A percentile compares a stretch with the other conserved stretches of the same genome.
Evolutionary conservation across 2,888 invertebrate species (phyloP).

Genomic region (Nebria salina): DNA sequence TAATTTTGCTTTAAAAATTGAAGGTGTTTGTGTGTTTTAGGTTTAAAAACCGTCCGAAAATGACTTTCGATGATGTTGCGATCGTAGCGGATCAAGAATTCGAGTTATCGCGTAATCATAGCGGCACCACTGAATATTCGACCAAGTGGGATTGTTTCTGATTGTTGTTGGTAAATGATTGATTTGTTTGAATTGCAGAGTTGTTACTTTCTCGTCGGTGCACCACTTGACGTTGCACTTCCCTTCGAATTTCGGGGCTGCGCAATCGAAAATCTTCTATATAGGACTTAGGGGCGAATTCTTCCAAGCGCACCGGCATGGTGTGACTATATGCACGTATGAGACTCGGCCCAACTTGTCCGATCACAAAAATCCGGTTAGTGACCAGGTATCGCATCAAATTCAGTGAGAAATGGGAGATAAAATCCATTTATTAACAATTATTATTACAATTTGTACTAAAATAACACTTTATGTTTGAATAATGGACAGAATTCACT

Average conservation of each 20-base stretch:
- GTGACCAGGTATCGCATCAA: conserved; percentile 69
- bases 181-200: conserved; percentile 68
- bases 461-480: conserved; percentile 56
- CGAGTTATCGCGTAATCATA: conserved; percentile 81
- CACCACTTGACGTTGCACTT: conserved; percentile 91
- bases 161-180: conserved; percentile 15
- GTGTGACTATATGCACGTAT: conserved; percentile 91
- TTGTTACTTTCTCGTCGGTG: conserved; percentile 91
- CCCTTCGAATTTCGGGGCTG: conserved; percentile 86
- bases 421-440: conserved; percentile 53
- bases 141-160: conserved; percentile 74
- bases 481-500: conserved; percentile 46
- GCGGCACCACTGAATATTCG: conserved; percentile 86
- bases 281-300: conserved; percentile 97
- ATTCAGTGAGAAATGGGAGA: conserved; percentile 62
- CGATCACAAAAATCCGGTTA: conserved; percentile 81
- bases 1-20: neutral
- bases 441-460: conserved; percentile 53
- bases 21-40: conserved; percentile 63
- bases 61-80: conserved; percentile 92
- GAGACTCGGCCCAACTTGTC: conserved; percentile 85
- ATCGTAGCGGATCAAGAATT: conserved; percentile 87
- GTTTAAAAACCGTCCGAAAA: conserved; percentile 90
- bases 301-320: conserved; percentile 82
- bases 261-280: conserved; percentile 88